Evolutionary conservation across 2,113 vertebrate species (phyloP), one percentile per base, ranked within the genome.

Genomic region (Xiphias gladius): DNA sequence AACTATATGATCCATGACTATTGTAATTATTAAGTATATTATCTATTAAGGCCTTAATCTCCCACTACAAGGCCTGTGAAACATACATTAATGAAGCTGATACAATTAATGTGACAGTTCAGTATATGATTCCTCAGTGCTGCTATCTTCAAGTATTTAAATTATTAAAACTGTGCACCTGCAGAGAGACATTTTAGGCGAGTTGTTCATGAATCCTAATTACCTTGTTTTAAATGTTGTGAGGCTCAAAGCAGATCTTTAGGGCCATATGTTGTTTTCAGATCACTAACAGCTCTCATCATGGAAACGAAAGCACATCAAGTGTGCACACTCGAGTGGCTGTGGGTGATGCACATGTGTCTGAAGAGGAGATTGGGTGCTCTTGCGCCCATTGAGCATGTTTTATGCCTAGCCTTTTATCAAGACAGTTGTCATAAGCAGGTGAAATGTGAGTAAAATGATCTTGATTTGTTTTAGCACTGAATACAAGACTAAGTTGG

Each of bases 1-100:
- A 61, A 71, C 28, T 41, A 73, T 69, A 74, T 78, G 84, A 74
- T 78, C 62, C 52, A 77, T 85, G 61, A 46, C 67, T 70, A 30
- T 61, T 73, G n/a, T 48, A 67, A 26, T 62, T 14, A 55, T 57
- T 55, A 61, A 22, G 28, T 24, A 30, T 73, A 39, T 73, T 68
- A 78, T 68, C 30, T 82, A 17, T 58, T n/a, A 59, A 28, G 59
- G 55, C 14, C 19, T 64, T 54, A 54, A 65, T 71, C 64, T 83
- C 16, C 24, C 4, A 9, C 37, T 41, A 54, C 63, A 66, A 59
- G 41, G 64, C 79, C 58, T 26, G 58, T 46, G 32, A 54, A 83
- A 57, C 28, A 72, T 48, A 37, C 35, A 35, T 63, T 76, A 82
- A 73, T 70, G 50, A 76, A 76, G 55, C 28, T 2, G 5, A 70